Evolutionary conservation across 2,113 vertebrate genomes (phyloP), one percentile per base, ranked within the genome.

Genomic region (Sarotherodon lohbergeri): DNA sequence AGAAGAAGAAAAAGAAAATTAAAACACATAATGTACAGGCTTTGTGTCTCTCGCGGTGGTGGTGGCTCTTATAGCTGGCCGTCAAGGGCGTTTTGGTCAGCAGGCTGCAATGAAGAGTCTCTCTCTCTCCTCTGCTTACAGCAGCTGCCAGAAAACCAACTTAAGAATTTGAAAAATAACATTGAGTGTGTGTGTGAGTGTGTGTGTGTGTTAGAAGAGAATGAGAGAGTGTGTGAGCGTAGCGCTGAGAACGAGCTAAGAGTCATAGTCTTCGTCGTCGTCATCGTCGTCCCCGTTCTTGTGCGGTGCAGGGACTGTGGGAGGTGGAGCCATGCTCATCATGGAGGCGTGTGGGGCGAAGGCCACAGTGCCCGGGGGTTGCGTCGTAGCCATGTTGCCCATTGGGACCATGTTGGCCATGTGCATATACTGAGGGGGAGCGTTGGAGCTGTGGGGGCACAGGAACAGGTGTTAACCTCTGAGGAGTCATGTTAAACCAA

Each of bases 181-280:
- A 36, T 82, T 41, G 48, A 86, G 73, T 80, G 52, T 61, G 80
- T 52, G 73, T 59, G 41, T 48, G 52, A 16, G 29, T 17, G 5
- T 27, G 52, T 32, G 32, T 54, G 27, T 29, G 27, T 61, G 27
- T 19, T 24, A 61, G 59, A 78, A 7, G 83, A 48, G 52, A 57
- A 61, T 34, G 32, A 8, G 36, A 41, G 43, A 54, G 73, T 34
- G 32, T 10, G 39, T 43, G 46, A 10, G 36, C 0, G 9, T 4
- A 10, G 36, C 3, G 41, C 7, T 39, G 14, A n/a, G 27, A 82
- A 68, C 82, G 89, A 88, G 97, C 97, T 98, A 98, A 94, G 97
- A 98, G 93, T 98, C 98, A 89, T 98, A 98, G 86, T 98, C 97
- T 87, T 98, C 97, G 10, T 98, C 97, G 4, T 97, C 97, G 27